A percentile compares a stretch with the other conserved stretches of the same genome.
These are phyloP conservation scores for Petaurus breviceps DNA, from an alignment of 2,113 vertebrate species.

Conservation along the genomic window DNA sequence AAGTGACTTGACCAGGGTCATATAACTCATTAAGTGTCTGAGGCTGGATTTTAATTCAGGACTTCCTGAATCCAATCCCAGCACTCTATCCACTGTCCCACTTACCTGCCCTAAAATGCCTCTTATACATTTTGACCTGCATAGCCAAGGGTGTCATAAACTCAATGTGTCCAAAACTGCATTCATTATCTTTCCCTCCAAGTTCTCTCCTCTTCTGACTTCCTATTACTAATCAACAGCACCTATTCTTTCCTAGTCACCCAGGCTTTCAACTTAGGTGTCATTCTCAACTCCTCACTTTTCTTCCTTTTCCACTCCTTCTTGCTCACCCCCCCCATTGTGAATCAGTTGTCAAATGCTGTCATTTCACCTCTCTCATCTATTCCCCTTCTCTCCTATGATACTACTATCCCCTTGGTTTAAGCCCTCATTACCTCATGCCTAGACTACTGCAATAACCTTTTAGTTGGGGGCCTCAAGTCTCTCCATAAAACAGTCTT, in stretches of 20 bases:
- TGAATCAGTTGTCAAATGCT: not conserved
- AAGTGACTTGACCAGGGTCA: no score
- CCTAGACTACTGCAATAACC: no score
- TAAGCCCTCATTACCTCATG: no score
- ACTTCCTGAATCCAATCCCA: no score
- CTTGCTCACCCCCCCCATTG: no score
- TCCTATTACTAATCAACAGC: not conserved
- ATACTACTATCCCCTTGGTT: no score
- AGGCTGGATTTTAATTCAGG: no score
- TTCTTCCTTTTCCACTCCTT: no score
- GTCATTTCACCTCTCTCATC: not conserved
- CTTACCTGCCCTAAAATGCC: not conserved
- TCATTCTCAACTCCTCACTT: not conserved
- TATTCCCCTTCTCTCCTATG: not conserved
- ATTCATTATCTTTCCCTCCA: not conserved
- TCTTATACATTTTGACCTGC: not conserved
- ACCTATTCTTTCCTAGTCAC: not conserved
- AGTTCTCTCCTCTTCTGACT: not conserved
- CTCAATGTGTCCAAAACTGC: not conserved
- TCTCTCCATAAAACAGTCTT: no score
- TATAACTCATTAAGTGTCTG: no score
- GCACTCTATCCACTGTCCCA: no score
- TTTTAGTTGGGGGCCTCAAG: no score
- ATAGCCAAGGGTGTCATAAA: not conserved
- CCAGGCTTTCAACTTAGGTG: not conserved